A percentile compares a stretch with the other conserved stretches of the same genome.
Conservation (phyloP, 2,888 invertebrate genomes). For the Drosophila anomalipes region DNA sequence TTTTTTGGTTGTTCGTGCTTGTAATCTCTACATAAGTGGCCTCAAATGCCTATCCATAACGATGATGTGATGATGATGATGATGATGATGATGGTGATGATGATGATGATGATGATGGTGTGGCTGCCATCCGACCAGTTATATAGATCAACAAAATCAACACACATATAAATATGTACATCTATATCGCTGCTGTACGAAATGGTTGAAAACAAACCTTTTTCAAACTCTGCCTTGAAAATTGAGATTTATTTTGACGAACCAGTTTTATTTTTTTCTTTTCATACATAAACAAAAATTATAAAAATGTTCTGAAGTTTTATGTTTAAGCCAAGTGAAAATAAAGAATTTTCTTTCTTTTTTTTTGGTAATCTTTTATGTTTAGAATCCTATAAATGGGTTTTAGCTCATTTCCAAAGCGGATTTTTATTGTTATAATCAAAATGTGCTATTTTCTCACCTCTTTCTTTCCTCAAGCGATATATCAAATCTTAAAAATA, state of each 20-base stretch:
- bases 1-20: constrained; percentile 24
- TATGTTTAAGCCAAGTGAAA: neutral
- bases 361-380: neutral
- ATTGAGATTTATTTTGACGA: neutral
- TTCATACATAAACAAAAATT: neutral
- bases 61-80: constrained; percentile 38
- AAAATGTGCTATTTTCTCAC: neutral
- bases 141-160: neutral
- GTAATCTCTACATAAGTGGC: constrained; percentile 76
- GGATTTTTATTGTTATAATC: neutral
- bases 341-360: neutral
- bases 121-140: constrained; percentile 44
- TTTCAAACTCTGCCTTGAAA: neutral
- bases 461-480: no score
- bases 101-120: constrained; percentile 42
- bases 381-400: neutral
- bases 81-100: neutral
- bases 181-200: neutral
- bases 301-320: neutral
- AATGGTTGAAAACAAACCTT: neutral
- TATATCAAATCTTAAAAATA: neutral
- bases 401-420: neutral
- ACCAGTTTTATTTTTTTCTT: neutral
- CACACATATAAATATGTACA: neutral
- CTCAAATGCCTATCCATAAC: constrained; percentile 60